Conservation (phyloP, 2,113 vertebrate genomes). For the Myodes glareolus region DNA sequence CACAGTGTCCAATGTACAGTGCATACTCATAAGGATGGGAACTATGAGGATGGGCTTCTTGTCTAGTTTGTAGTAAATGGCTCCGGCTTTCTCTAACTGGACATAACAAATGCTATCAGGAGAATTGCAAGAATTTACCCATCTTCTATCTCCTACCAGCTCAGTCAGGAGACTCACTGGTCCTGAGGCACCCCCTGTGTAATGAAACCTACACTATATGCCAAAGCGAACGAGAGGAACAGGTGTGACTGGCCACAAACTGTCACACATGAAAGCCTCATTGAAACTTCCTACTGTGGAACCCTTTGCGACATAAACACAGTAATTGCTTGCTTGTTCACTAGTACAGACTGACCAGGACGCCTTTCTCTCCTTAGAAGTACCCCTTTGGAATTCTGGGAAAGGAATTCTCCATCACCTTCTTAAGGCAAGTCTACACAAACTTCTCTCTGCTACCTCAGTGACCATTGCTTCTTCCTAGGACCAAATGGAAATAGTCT, state of each 20-base stretch:
- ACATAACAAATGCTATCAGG: neutral
- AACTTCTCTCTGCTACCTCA: neutral
- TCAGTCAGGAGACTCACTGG: neutral
- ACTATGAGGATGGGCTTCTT: neutral
- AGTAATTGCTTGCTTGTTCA: neutral
- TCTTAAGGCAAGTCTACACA: neutral
- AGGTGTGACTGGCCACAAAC: neutral
- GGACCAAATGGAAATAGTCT: neutral
- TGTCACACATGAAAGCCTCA: constrained; percentile 9
- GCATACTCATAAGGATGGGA: neutral
- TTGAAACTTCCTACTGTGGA: neutral
- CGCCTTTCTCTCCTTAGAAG: neutral
- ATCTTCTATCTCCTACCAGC: neutral
- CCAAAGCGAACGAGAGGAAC: neutral
- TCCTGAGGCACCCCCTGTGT: neutral
- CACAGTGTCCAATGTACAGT: neutral
- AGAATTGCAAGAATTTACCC: neutral
- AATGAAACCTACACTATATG: neutral
- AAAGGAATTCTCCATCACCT: neutral
- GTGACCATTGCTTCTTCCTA: neutral
- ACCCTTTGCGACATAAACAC: neutral
- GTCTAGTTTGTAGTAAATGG: neutral
- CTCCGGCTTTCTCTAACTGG: neutral
- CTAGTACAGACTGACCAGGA: neutral
- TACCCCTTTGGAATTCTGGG: neutral